A percentile compares a stretch with the other conserved stretches of the same genome.
Conservation (phyloP, 2,888 invertebrate genomes). For the Philhelius pedissequus region DNA sequence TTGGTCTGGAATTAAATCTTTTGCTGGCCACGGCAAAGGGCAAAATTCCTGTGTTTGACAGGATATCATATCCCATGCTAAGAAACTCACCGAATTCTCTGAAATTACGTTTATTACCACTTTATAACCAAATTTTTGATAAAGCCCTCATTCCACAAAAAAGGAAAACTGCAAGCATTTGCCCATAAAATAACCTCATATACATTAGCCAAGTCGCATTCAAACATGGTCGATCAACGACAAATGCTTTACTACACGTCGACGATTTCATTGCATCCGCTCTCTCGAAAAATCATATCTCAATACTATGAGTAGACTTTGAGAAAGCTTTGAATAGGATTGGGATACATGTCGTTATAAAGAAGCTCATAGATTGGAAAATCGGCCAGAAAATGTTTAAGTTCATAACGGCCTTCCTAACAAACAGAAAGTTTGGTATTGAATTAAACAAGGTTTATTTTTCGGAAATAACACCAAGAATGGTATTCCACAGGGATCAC, state of each 20-base stretch:
- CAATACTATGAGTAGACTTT: not conserved
- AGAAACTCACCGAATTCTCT: too few species aligned
- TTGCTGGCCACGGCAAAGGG: not conserved
- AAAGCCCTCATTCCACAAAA: too few species aligned
- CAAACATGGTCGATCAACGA: too few species aligned
- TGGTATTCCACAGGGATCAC: not conserved
- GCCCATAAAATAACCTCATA: too few species aligned
- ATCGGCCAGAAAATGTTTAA: not conserved
- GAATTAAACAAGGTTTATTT: not conserved
- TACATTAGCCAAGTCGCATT: too few species aligned
- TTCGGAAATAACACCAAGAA: not conserved
- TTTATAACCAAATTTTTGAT: too few species aligned
- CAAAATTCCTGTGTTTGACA: too few species aligned
- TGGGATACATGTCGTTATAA: not conserved
- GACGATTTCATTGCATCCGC: not conserved
- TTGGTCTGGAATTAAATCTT: slow-evolving; percentile 29
- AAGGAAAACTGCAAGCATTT: not conserved
- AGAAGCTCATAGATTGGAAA: not conserved
- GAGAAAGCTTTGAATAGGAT: not conserved
- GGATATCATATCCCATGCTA: too few species aligned
- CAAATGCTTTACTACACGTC: too few species aligned
- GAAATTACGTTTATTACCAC: too few species aligned
- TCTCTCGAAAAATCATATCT: not conserved
- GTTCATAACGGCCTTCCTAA: not conserved
- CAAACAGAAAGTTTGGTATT: not conserved